Percentiles rank a stretch among this genome's conserved stretches.
These are phyloP conservation scores for Notarius quadriscutis DNA, from an alignment of 2,113 vertebrate genomes.

Conservation along the genomic window DNA sequence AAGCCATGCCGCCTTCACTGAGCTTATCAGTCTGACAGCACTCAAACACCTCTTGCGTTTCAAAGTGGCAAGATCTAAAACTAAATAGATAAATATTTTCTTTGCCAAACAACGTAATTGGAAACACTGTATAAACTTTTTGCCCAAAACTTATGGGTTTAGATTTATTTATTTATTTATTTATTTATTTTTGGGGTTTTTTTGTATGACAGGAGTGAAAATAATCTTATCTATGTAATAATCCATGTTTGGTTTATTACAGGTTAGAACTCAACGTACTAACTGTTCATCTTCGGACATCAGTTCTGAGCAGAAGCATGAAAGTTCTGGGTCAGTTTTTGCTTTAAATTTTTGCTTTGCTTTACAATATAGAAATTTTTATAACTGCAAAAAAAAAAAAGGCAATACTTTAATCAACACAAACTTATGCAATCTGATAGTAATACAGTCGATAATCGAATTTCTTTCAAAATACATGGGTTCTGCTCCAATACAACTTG, in stretches of 20 bases:
- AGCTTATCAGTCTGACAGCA: not conserved
- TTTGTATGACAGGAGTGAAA: not conserved
- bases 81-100: not conserved
- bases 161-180: too few relatives aligned
- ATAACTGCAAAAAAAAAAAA: not conserved
- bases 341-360: not conserved
- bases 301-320: constrained; percentile 38
- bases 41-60: not conserved
- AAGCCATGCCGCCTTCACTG: not conserved
- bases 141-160: not conserved
- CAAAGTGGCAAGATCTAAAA: not conserved
- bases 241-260: constrained; percentile 28
- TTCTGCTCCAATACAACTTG: not conserved
- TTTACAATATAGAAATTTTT: not conserved
- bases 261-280: constrained; percentile 49
- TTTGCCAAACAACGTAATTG: not conserved
- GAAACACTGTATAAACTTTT: not conserved
- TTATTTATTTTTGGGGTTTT: too few relatives aligned
- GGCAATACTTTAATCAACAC: not conserved
- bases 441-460: not conserved
- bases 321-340: constrained; percentile 34
- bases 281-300: constrained; percentile 46
- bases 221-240: not conserved
- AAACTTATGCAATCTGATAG: not conserved
- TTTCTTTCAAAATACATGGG: not conserved